Conservation (phyloP, 2,888 invertebrate species). For the Petrophora chlorosata region DNA sequence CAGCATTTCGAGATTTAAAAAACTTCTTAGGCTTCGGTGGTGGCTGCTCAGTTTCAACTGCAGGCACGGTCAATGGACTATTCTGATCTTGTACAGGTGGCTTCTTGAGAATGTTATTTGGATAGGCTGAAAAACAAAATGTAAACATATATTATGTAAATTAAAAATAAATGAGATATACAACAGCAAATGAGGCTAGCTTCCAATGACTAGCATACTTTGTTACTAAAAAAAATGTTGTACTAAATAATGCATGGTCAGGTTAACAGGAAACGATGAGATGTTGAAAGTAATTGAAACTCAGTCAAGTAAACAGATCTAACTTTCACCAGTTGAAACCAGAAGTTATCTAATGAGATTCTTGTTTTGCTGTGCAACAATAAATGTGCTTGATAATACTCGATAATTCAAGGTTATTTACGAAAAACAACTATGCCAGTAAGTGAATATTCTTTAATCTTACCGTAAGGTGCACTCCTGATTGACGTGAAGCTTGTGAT, state of each 20-base stretch:
- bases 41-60: slow-evolving; percentile 78
- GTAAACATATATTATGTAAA: slow-evolving; percentile 2
- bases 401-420: slow-evolving; percentile 43
- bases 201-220: background rate
- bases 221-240: too few species aligned
- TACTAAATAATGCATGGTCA: background rate
- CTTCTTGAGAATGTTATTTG: slow-evolving; percentile 70
- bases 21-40: slow-evolving; percentile 93
- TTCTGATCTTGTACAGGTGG: slow-evolving; percentile 81
- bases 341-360: slow-evolving; percentile 40
- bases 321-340: slow-evolving; percentile 44
- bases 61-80: slow-evolving; percentile 80
- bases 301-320: slow-evolving; percentile 27
- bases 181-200: background rate
- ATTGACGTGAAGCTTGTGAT: slow-evolving; percentile 96
- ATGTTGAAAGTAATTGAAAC: slow-evolving; percentile 1
- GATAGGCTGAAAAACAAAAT: slow-evolving; percentile 67
- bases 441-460: slow-evolving; percentile 68
- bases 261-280: background rate
- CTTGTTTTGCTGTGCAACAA: slow-evolving; percentile 25
- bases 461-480: slow-evolving; percentile 90
- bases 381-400: slow-evolving; percentile 22
- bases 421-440: slow-evolving; percentile 25
- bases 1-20: slow-evolving; percentile 92
- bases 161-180: background rate